phyloP scores from a whole-genome alignment of 1,140 invertebrate genomes.

The Papilio dardanus region DNA sequence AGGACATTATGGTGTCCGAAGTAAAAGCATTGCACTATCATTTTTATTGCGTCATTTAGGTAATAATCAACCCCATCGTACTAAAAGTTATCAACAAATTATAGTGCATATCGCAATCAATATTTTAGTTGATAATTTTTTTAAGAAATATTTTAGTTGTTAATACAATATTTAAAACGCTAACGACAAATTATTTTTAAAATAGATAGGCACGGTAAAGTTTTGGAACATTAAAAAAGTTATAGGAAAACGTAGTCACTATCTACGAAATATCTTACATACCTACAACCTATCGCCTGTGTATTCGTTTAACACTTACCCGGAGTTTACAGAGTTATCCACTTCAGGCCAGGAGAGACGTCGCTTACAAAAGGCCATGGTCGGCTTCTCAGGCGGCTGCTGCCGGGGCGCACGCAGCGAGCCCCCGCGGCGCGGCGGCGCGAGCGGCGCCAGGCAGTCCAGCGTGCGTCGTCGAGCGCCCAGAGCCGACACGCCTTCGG shows the following conservation, averaged over 20 bases:
- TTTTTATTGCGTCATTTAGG: slow-evolving; percentile 37
- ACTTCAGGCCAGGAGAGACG: slow-evolving; percentile 91
- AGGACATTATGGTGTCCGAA: not conserved
- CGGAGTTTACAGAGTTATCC: slow-evolving; percentile 90
- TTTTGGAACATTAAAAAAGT: no score
- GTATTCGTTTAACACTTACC: no score
- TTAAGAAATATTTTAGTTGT: no score
- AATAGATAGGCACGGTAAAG: no score
- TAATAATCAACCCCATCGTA: not conserved
- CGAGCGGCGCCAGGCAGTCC: slow-evolving; percentile 84
- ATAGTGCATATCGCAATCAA: no score
- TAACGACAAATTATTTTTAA: no score
- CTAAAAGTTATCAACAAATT: no score
- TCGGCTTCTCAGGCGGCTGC: slow-evolving; percentile 84
- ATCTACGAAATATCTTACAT: no score
- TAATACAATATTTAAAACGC: no score
- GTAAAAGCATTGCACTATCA: slow-evolving; percentile 9
- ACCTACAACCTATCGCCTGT: no score
- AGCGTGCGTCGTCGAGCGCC: slow-evolving; percentile 82
- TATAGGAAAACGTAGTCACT: no score
- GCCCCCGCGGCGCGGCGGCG: slow-evolving; percentile 81
- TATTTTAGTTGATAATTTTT: no score
- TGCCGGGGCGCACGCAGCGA: slow-evolving; percentile 83
- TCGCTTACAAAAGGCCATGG: slow-evolving; percentile 88
- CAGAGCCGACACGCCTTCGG: slow-evolving; percentile 84